Percentiles rank a stretch among this genome's conserved stretches.
These are phyloP conservation scores for Apis cerana DNA, from an alignment of 1,140 invertebrate species.

Conservation along the genomic window DNA sequence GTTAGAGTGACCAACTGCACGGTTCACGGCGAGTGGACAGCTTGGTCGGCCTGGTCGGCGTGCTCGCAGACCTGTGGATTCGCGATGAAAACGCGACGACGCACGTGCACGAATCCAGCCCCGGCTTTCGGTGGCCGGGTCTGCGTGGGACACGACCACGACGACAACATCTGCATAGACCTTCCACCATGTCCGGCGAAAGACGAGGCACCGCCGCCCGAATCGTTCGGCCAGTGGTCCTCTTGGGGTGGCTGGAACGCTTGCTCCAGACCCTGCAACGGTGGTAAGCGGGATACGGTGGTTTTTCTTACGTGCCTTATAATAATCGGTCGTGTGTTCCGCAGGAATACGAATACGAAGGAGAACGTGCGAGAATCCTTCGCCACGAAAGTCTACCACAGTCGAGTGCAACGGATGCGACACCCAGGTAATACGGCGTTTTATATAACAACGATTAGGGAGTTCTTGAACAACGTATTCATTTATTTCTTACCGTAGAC, in stretches of 20 bases:
- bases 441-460: background rate
- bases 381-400: constrained; percentile 84
- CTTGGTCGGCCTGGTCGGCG: constrained; percentile 93
- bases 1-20: constrained; percentile 89
- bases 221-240: constrained; percentile 87
- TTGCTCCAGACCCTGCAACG: constrained; percentile 84
- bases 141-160: constrained; percentile 90
- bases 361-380: constrained; percentile 85
- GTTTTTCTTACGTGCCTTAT: too few relatives aligned
- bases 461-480: too few relatives aligned
- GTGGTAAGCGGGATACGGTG: constrained; percentile 70
- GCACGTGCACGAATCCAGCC: constrained; percentile 91
- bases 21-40: constrained; percentile 92
- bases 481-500: constrained; percentile 77
- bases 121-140: constrained; percentile 91
- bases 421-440: constrained; percentile 64
- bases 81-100: constrained; percentile 89
- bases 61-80: constrained; percentile 90
- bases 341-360: constrained; percentile 79
- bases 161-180: constrained; percentile 89
- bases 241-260: constrained; percentile 87
- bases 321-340: background rate
- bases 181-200: constrained; percentile 88
- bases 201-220: constrained; percentile 81
- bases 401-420: constrained; percentile 86